A percentile compares a stretch with the other conserved stretches of the same genome.
These are phyloP conservation scores for Glaucidium brasilianum DNA, from an alignment of 2,113 vertebrate genomes.

Conservation along the genomic window DNA sequence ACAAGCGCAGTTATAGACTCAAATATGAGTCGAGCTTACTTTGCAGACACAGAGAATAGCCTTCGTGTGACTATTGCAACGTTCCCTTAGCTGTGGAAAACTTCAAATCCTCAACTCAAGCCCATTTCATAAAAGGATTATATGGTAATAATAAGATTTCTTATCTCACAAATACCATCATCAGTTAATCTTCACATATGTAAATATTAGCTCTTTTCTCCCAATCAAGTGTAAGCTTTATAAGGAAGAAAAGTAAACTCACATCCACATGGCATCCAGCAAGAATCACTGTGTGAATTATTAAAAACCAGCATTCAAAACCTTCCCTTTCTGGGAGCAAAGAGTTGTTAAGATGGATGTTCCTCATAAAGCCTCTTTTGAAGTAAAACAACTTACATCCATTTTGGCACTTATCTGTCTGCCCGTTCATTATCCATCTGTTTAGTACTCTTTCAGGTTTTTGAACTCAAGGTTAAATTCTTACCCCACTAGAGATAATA, in stretches of 20 bases:
- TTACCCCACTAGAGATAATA: background rate
- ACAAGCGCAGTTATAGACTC: background rate
- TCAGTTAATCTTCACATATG: conserved; percentile 16
- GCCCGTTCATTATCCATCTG: background rate
- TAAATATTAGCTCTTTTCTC: conserved; percentile 53
- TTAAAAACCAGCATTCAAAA: conserved; percentile 23
- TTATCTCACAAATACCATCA: background rate
- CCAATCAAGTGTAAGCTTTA: conserved; percentile 1
- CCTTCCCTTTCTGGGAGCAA: background rate
- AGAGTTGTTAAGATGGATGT: background rate
- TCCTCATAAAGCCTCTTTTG: background rate
- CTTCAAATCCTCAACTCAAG: background rate
- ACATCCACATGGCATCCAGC: background rate
- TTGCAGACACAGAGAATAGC: background rate
- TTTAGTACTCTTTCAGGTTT: background rate
- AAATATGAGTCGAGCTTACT: background rate
- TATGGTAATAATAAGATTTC: conserved; percentile 3
- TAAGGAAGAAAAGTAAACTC: conserved; percentile 35
- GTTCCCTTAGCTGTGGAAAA: background rate
- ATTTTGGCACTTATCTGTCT: background rate
- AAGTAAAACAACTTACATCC: background rate
- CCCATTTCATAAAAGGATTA: background rate
- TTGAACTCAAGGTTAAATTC: conserved; percentile 15
- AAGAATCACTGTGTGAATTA: conserved; percentile 31
- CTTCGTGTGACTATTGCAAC: background rate